Evolutionary conservation across 2,888 invertebrate genomes (phyloP).

Genomic region (Sabellastarte sp.): DNA sequence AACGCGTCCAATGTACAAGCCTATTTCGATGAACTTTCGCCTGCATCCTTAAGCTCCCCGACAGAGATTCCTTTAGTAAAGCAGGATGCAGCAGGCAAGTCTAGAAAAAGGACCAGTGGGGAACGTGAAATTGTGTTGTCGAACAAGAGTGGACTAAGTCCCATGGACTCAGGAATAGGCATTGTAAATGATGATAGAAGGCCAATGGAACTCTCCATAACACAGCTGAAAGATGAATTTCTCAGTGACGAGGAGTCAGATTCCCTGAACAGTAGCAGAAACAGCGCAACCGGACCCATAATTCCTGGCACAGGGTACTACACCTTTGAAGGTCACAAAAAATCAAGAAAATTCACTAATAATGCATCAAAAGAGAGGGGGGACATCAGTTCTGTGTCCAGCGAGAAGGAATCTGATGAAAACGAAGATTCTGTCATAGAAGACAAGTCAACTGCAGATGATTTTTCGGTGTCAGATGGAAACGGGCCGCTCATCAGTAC

Average conservation of each 20-base stretch:
- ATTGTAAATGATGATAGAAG: not conserved
- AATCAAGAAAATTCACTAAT: not conserved
- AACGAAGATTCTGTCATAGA: not conserved
- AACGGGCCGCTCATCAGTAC: not conserved
- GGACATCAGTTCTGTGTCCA: not conserved
- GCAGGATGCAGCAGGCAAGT: too few relatives aligned
- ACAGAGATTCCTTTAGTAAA: not conserved
- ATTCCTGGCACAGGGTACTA: conserved; percentile 20
- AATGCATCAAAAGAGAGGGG: not conserved
- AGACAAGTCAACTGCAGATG: not conserved
- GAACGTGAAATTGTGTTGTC: not conserved
- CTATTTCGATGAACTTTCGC: conserved; percentile 18
- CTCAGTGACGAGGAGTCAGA: not conserved
- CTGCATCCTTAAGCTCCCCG: conserved; percentile 14
- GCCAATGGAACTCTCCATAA: not conserved
- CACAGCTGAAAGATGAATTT: not conserved
- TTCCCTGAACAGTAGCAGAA: conserved; percentile 3
- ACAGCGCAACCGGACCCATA: conserved; percentile 7
- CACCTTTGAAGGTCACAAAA: conserved; percentile 6
- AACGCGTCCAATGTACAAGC: not conserved
- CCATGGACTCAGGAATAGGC: not conserved
- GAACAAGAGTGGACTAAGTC: not conserved
- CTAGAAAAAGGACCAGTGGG: too few relatives aligned
- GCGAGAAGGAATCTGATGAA: not conserved
- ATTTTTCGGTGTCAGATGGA: not conserved